phyloP scores from a whole-genome alignment of 2,888 invertebrate species.

The Drosophila leonis region DNA sequence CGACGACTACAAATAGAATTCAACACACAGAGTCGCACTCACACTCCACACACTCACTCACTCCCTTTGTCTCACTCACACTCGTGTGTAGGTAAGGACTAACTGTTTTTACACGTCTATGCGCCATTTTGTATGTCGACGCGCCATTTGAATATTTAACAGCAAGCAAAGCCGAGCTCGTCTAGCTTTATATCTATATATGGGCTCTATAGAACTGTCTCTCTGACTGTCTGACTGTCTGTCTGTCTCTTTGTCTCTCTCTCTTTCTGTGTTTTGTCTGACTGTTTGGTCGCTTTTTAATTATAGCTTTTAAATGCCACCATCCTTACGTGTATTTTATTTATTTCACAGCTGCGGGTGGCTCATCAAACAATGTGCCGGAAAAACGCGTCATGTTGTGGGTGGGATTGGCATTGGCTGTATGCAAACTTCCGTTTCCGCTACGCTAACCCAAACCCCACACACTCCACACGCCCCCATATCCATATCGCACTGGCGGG shows the following conservation, averaged over 20 bases:
- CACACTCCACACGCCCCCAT: constrained; percentile 3
- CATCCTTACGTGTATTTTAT: constrained; percentile 80
- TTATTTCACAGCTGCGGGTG: constrained; percentile 81
- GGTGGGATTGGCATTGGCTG: constrained; percentile 8
- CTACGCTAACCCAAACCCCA: constrained; percentile 18
- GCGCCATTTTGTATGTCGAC: constrained; percentile 75
- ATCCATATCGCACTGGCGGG: constrained; percentile 40
- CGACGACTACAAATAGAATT: constrained; percentile 62
- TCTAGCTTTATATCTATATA: constrained; percentile 52
- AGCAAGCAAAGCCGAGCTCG: constrained; percentile 49
- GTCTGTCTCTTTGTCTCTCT: constrained; percentile 12
- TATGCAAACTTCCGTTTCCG: constrained; percentile 74
- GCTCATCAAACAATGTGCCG: constrained; percentile 79
- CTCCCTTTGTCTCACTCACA: not conserved
- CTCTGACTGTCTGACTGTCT: constrained; percentile 24
- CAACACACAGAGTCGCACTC: constrained; percentile 26
- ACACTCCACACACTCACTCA: not conserved
- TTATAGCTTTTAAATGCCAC: constrained; percentile 79
- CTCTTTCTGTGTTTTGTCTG: constrained; percentile 43
- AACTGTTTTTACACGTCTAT: constrained; percentile 73
- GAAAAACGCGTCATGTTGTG: constrained; percentile 72
- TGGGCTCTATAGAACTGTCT: constrained; percentile 32
- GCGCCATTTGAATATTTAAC: constrained; percentile 77
- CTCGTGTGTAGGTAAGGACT: constrained; percentile 27
- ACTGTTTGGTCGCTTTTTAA: constrained; percentile 73